Conservation (phyloP, 2,113 vertebrate genomes). For the Nansenia antarctica region DNA sequence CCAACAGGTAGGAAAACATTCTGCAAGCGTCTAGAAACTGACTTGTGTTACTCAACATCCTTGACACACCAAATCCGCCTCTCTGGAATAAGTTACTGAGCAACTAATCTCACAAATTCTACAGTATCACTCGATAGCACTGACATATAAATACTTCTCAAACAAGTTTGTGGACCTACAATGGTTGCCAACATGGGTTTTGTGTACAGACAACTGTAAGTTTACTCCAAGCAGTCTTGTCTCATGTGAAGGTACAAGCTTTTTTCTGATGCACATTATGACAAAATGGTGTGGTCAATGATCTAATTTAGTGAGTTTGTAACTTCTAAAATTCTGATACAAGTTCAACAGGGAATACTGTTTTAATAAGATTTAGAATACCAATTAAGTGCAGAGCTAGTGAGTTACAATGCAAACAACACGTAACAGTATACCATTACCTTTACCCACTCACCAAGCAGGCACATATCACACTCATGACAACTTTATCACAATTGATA, state of each 20-base stretch:
- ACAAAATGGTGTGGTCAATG: conserved; percentile 15
- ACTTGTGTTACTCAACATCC: conserved; percentile 15
- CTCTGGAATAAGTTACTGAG: conserved; percentile 29
- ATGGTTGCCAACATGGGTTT: background rate
- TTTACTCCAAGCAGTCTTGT: conserved; percentile 11
- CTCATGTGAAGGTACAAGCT: conserved; percentile 11
- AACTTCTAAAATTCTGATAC: conserved; percentile 10
- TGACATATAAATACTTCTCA: no score
- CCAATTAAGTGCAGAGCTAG: background rate
- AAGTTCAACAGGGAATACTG: conserved; percentile 20
- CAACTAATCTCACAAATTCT: conserved; percentile 16
- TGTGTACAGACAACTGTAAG: background rate
- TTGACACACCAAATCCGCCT: conserved; percentile 23
- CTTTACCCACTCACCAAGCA: background rate
- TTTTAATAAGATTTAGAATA: conserved; percentile 19
- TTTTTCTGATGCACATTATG: background rate
- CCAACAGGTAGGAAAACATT: background rate
- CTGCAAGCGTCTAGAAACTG: background rate
- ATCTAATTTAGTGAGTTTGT: conserved; percentile 13
- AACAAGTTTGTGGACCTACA: no score
- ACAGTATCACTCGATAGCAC: no score
- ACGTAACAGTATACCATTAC: background rate
- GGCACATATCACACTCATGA: no score
- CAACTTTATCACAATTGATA: no score
- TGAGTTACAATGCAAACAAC: conserved; percentile 5